Base-by-base conservation (phyloP, 2,888 invertebrate species). In the Dicyrtoma fusca region DNA sequence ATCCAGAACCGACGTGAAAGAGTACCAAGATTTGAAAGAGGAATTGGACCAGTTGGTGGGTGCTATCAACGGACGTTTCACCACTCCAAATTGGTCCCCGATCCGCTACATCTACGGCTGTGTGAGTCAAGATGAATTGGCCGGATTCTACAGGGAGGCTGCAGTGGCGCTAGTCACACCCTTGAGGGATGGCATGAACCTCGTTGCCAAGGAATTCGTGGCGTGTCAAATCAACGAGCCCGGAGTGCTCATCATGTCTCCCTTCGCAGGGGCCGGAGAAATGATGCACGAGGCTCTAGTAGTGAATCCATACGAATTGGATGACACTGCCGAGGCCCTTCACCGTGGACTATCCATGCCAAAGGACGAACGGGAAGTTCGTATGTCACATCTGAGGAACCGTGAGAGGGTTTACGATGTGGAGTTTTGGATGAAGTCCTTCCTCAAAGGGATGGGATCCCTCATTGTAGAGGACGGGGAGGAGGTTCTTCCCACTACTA, bases 211-310 rank as follows among this genome's bases (percentile, higher is more conserved):
- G 83, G 95, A 95, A 83, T 95, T 93, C 82, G 94, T 94, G 0
- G 95, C 95, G 1, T 94, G 94, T 82, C 94, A 95, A 84, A 93
- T 94, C 45, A 93, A 93, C 81, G 88, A 88, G 25, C 90, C 91
- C 0, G 95, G 95, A 1, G 94, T 95, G 0, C 84, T 95, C 47
- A 91, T 95, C 64, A 90, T 95, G 10, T 94, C 94, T 0, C 94
- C 94, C 0, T 95, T 95, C 82, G 94, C 95, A 71, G 95, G 95
- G 0, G 94, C 95, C 6, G 94, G 94, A 0, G 94, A 94, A 84
- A 94, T 92, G 87, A 94, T 95, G 94, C 94, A 94, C 84, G 94
- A 95, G 83, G 94, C 94, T 1, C 86, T 95, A 11, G 89, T 93
- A 65, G 93, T 92, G 82, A 95, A 95, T 83, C 94, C 94, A 0